Conservation (phyloP, 1,140 invertebrate species). For the Luehdorfia chinensis region DNA sequence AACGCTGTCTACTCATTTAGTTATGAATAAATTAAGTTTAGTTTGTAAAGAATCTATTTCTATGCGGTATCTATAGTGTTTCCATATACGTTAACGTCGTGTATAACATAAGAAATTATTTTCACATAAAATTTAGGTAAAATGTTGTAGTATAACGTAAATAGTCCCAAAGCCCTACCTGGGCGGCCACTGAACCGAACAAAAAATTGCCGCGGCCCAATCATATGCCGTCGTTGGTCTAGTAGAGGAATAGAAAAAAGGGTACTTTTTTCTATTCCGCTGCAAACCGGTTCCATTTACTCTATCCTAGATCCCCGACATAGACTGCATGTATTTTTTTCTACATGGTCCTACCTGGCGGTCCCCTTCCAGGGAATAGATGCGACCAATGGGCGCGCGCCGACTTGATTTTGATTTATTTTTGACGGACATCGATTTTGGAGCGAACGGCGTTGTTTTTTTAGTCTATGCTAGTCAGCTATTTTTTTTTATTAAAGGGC, state of each 20-base stretch:
- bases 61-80: too few relatives aligned
- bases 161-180: constrained; percentile 10
- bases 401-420: constrained; percentile 30
- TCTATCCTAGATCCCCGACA: constrained; percentile 17
- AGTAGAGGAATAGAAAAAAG: constrained; percentile 14
- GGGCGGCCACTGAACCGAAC: background rate
- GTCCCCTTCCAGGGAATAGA: constrained; percentile 14
- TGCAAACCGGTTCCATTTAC: constrained; percentile 14
- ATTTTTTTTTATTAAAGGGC: constrained; percentile 13
- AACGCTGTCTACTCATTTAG: too few relatives aligned
- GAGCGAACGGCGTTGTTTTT: constrained; percentile 25
- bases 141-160: background rate
- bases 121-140: too few relatives aligned
- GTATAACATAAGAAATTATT: too few relatives aligned
- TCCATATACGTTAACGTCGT: too few relatives aligned
- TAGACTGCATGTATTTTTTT: constrained; percentile 13
- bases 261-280: background rate
- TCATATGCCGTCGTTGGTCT: constrained; percentile 6
- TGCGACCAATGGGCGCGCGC: constrained; percentile 18
- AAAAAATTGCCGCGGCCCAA: constrained; percentile 12
- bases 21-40: too few relatives aligned
- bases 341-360: constrained; percentile 3
- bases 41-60: too few relatives aligned
- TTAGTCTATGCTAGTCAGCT: constrained; percentile 21
- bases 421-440: constrained; percentile 30